Percentiles rank a stretch among this genome's conserved stretches.
Evolutionary conservation across 2,113 vertebrate species (phyloP).

Genomic region (Dromas ardeola): DNA sequence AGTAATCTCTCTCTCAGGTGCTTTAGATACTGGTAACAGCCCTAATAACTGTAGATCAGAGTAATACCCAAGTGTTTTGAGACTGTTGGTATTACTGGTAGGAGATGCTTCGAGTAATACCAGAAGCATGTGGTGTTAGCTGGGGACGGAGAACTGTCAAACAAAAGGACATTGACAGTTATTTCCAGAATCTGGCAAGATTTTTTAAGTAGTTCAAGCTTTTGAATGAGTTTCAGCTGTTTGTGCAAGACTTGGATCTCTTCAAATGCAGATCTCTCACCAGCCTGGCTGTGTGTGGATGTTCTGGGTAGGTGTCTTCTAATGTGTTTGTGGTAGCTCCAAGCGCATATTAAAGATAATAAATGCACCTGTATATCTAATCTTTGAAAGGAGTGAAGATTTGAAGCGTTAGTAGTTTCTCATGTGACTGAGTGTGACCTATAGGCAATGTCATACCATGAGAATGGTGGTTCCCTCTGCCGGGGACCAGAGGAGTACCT

Average conservation of each 20-base stretch:
- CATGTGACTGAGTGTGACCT: rapidly evolving
- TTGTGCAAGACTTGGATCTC: neutral
- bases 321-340: neutral
- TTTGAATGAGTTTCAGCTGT: neutral
- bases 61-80: neutral
- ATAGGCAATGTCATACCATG: neutral
- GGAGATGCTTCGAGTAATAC: neutral
- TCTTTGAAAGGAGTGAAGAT: no score
- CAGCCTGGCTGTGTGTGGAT: neutral
- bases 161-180: neutral
- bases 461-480: neutral
- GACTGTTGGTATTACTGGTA: rapidly evolving
- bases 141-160: neutral
- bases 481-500: rapidly evolving
- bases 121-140: rapidly evolving
- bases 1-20: neutral
- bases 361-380: neutral
- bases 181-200: neutral
- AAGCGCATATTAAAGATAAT: neutral
- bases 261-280: neutral
- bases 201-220: neutral
- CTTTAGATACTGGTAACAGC: neutral
- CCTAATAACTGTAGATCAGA: neutral
- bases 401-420: rapidly evolving
- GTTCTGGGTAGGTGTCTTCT: neutral